phyloP scores from a whole-genome alignment of 2,797 vertebrate species.

The Siniperca obscura region DNA sequence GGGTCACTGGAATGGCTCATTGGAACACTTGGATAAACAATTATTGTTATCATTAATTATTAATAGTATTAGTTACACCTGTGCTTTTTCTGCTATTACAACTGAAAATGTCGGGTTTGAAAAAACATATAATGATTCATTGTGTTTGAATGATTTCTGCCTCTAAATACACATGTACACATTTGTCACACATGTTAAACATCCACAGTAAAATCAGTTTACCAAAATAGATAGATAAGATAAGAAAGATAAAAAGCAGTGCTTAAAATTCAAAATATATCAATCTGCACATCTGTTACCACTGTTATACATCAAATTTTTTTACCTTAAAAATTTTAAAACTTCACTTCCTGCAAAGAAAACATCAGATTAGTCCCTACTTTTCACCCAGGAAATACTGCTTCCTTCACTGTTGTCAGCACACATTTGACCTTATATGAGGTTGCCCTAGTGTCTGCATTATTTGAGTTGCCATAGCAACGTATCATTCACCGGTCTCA shows the following conservation, averaged over 20 bases:
- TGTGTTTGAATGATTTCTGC: neutral
- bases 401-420: constrained; percentile 32
- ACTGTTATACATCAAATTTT: neutral
- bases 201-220: neutral
- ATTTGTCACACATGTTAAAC: neutral
- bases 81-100: no score
- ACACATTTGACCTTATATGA: constrained; percentile 46
- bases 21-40: no score
- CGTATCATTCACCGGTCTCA: constrained; percentile 31
- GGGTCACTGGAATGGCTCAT: no score
- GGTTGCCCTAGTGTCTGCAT: constrained; percentile 43
- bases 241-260: neutral
- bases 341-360: neutral
- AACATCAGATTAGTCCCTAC: neutral
- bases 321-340: neutral
- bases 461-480: constrained; percentile 62
- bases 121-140: no score
- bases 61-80: no score
- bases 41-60: no score
- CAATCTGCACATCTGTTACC: no score
- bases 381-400: neutral
- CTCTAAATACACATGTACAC: neutral
- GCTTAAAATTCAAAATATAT: neutral
- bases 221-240: neutral
- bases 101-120: no score